Evolutionary conservation across 2,888 invertebrate genomes (phyloP).

Genomic region (Sinelater perroti): DNA sequence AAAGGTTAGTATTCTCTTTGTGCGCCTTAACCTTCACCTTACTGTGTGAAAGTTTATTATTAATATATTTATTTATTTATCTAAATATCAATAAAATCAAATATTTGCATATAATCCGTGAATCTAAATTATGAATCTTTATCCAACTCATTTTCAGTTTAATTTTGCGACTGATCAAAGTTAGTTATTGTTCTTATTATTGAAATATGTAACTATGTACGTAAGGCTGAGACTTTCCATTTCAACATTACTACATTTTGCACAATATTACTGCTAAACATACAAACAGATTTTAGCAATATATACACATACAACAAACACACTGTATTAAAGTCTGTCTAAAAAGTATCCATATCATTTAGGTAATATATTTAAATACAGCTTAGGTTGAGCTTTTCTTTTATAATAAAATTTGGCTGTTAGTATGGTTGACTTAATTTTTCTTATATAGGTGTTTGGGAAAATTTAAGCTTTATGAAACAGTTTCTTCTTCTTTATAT

Average conservation of each 20-base stretch:
- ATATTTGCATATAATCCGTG: slow-evolving; percentile 22
- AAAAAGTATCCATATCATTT: no score
- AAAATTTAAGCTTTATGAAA: no score
- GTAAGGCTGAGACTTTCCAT: slow-evolving; percentile 33
- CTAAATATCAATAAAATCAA: slow-evolving; percentile 25
- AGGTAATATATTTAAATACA: no score
- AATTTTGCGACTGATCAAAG: slow-evolving; percentile 28
- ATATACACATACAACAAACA: no score
- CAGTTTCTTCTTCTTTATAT: no score
- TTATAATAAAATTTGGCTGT: no score
- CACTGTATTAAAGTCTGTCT: no score
- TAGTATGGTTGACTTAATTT: no score
- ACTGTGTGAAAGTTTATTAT: slow-evolving; percentile 17
- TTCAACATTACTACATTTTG: slow-evolving; percentile 31
- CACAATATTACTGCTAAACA: slow-evolving; percentile 33
- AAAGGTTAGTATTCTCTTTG: slow-evolving; percentile 24
- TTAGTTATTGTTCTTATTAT: no score
- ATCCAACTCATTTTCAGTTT: slow-evolving; percentile 19
- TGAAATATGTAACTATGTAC: slow-evolving; percentile 27
- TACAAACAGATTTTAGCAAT: no score
- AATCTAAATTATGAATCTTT: slow-evolving; percentile 14
- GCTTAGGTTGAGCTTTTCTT: no score
- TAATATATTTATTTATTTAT: slow-evolving; percentile 25
- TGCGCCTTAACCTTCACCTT: slow-evolving; percentile 30
- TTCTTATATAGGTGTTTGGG: no score